These are phyloP conservation scores for Cheilosia grossa DNA, from an alignment of 2,888 invertebrate genomes.

Conservation along the genomic window DNA sequence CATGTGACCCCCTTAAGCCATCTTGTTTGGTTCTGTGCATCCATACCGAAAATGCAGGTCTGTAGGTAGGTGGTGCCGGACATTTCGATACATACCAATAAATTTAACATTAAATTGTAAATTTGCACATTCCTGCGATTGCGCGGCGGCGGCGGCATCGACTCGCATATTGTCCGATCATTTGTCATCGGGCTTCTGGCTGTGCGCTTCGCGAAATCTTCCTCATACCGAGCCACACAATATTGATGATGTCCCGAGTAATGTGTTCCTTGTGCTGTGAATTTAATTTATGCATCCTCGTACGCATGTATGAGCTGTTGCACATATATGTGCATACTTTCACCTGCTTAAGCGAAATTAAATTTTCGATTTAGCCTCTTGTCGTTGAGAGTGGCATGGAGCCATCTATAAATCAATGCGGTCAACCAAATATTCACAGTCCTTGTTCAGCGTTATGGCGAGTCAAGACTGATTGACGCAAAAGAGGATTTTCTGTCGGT, in stretches of 20 bases:
- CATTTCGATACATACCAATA: constrained; percentile 68
- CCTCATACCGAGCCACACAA: constrained; percentile 62
- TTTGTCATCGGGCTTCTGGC: constrained; percentile 73
- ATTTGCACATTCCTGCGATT: constrained; percentile 65
- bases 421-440: constrained; percentile 48
- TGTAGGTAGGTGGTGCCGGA: constrained; percentile 73
- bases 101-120: constrained; percentile 71
- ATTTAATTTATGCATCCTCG: constrained; percentile 70
- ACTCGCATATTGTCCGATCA: constrained; percentile 63
- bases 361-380: constrained; percentile 55
- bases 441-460: constrained; percentile 24
- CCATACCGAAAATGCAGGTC: constrained; percentile 65
- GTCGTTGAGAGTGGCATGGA: constrained; percentile 47
- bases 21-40: constrained; percentile 41
- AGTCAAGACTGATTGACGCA: constrained; percentile 64
- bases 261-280: constrained; percentile 69
- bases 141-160: constrained; percentile 16
- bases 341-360: constrained; percentile 66
- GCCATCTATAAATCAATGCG: constrained; percentile 37
- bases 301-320: constrained; percentile 53
- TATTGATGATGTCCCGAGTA: constrained; percentile 69
- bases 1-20: constrained; percentile 68
- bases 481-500: constrained; percentile 49
- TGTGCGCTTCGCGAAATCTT: constrained; percentile 56
- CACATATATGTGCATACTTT: constrained; percentile 56